Evolutionary conservation across 2,797 vertebrate genomes (phyloP).

Genomic region (Hippopotamyrus pictus): DNA sequence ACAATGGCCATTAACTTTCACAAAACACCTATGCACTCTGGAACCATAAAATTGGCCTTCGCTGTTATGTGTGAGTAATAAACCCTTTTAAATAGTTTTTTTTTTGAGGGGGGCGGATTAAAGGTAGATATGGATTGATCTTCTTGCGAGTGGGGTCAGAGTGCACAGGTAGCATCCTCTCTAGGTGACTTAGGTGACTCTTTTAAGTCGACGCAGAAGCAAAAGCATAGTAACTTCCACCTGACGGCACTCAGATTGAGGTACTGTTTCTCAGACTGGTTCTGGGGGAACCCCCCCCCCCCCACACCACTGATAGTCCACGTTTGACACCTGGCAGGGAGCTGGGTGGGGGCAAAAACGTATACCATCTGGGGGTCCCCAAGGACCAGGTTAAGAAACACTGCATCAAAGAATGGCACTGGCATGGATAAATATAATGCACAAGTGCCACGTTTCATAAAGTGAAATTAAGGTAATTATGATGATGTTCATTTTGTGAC

Average conservation of each 20-base stretch:
- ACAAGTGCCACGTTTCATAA: neutral
- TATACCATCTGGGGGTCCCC: neutral
- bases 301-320: neutral
- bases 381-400: neutral
- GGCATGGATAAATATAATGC: neutral
- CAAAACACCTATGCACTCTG: neutral
- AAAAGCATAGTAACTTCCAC: neutral
- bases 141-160: neutral
- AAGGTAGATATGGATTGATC: neutral
- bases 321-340: neutral
- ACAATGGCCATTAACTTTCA: neutral
- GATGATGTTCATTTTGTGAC: neutral
- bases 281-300: neutral
- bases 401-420: neutral
- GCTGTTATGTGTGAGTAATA: neutral
- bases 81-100: neutral
- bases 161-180: neutral
- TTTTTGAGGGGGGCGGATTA: neutral
- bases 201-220: neutral
- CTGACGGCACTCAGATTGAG: neutral
- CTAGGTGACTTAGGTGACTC: neutral
- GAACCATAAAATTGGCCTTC: neutral
- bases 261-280: neutral
- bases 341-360: neutral
- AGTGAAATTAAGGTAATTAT: neutral